Evolutionary conservation across 2,113 vertebrate species (phyloP).

Genomic region (Melanerpes aurifrons): DNA sequence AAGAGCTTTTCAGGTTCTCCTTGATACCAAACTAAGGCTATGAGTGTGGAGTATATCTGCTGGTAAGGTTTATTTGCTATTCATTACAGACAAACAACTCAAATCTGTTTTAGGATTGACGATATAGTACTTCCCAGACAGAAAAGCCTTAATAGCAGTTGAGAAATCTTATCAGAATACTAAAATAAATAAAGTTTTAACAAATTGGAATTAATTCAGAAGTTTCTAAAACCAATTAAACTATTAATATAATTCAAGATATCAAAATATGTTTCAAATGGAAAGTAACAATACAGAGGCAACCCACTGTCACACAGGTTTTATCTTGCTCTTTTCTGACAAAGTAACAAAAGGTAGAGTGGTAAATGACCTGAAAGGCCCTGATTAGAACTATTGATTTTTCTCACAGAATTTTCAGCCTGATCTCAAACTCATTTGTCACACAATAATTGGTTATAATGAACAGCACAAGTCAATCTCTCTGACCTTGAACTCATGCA

Average conservation of each 20-base stretch:
- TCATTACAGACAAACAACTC: slow-evolving; percentile 41
- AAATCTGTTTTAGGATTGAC: not conserved
- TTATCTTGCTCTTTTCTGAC: slow-evolving; percentile 84
- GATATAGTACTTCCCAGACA: not conserved
- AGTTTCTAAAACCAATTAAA: slow-evolving; percentile 79
- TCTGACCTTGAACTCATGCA: slow-evolving; percentile 86
- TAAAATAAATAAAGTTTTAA: slow-evolving; percentile 30
- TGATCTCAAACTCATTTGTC: slow-evolving; percentile 86
- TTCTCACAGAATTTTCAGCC: slow-evolving; percentile 85
- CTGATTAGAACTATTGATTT: slow-evolving; percentile 91
- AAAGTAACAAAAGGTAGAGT: slow-evolving; percentile 84
- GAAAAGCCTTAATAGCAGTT: slow-evolving; percentile 27
- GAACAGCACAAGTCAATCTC: slow-evolving; percentile 82
- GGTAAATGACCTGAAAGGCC: slow-evolving; percentile 82
- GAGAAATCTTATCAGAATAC: slow-evolving; percentile 67
- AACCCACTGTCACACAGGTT: slow-evolving; percentile 73
- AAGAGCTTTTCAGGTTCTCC: not conserved
- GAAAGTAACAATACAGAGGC: slow-evolving; percentile 61
- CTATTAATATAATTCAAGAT: slow-evolving; percentile 76
- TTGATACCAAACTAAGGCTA: not conserved
- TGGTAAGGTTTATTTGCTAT: slow-evolving; percentile 23
- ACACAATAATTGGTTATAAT: slow-evolving; percentile 88
- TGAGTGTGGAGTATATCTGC: not conserved
- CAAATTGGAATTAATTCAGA: slow-evolving; percentile 71
- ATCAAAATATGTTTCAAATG: slow-evolving; percentile 74